Evolutionary conservation across 2,113 vertebrate species (phyloP), one percentile per base, ranked within the genome.

Genomic region (Ranitomeya variabilis): DNA sequence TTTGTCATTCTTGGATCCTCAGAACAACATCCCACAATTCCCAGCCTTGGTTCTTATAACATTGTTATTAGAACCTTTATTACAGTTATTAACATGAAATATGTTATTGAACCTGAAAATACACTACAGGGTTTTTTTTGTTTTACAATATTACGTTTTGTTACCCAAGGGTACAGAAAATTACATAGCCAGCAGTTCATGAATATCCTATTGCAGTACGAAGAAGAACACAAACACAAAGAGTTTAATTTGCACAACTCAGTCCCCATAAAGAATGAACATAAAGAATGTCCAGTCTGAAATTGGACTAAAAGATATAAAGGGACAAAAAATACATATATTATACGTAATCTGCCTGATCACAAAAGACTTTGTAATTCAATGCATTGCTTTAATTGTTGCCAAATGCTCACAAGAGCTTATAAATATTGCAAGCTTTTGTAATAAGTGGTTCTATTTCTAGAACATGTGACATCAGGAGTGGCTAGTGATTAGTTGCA

Each of bases 1-100:
- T 85, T 52, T 67, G 31, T 55, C 7, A n/a, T 67, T 81, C 69
- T 88, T 74, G 15, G 16, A 77, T 59, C 23, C 52, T 23, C 76
- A 67, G 26, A 87, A 21, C 21, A 84, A 31, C 57, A 67, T 85
- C 87, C 87, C 77, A 79, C 67, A 89, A 89, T 85, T 79, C 74
- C 81, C 60, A 85, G 60, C 23, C 57, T 18, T 83, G 71, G 51
- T 88, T 79, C 51, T 89, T n/a, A 52, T 79, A 85, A 78, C 73
- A 89, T 59, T 89, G 81, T 85, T 89, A 89, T 89, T 85, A 89
- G 80, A 78, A 79, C 52, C 87, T 79, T 78, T 85, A 88, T 89
- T 85, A 89, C 51, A 69, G 87, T 89, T 89, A 89, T 85, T 76
- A 78, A 76, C 82, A 57, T 82, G 57, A 85, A 85, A 89, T 54